Percentiles rank a stretch among this genome's conserved stretches.
phyloP scores from a whole-genome alignment of 2,797 vertebrate genomes.

The Gila robusta region DNA sequence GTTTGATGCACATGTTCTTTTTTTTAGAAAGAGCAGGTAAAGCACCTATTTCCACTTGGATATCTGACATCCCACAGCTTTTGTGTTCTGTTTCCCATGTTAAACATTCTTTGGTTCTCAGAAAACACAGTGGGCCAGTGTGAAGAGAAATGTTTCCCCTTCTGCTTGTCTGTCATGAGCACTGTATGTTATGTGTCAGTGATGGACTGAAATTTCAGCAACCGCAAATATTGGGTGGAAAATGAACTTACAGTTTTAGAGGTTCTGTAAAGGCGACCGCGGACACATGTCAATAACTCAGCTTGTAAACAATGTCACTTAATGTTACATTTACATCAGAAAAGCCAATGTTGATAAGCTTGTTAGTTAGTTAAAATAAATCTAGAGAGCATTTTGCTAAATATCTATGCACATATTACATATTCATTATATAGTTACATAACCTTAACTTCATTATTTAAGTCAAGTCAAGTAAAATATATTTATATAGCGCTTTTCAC shows the following conservation, averaged over 20 bases:
- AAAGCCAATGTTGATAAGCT: not conserved
- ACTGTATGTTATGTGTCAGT: conserved; percentile 24
- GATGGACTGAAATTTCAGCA: not conserved
- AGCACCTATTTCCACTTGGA: not conserved
- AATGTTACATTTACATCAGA: not conserved
- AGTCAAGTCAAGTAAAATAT: too few relatives aligned
- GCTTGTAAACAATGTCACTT: not conserved
- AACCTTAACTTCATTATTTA: not conserved
- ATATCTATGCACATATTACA: too few relatives aligned
- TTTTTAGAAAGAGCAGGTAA: not conserved
- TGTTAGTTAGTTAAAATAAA: not conserved
- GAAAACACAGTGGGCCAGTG: not conserved
- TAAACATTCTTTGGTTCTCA: conserved; percentile 6
- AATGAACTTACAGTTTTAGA: not conserved
- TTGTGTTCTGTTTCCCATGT: conserved; percentile 8
- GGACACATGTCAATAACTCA: not conserved
- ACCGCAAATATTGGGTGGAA: not conserved
- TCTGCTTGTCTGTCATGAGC: not conserved
- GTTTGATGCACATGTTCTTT: not conserved
- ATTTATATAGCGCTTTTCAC: too few relatives aligned
- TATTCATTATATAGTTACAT: too few relatives aligned
- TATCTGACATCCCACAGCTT: conserved; percentile 1
- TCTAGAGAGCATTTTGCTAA: not conserved
- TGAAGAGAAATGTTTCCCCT: conserved; percentile 25
- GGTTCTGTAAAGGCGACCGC: not conserved